Evolutionary conservation across 2,888 invertebrate species (phyloP), one percentile per base, ranked within the genome.

Genomic region (Melitaea athalia): DNA sequence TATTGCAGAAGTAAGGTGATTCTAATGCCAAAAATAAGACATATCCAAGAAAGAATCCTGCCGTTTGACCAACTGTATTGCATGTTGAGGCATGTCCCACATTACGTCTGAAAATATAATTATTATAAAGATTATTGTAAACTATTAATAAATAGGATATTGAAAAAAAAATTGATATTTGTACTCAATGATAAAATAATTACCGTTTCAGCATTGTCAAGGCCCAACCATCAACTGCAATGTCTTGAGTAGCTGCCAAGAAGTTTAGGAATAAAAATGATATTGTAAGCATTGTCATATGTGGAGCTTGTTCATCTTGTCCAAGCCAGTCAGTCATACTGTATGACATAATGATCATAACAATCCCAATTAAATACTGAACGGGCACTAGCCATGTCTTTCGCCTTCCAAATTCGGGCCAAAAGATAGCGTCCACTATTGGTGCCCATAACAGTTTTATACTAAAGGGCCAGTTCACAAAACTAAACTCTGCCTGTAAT

Each of bases 181-280:
- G 1, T n/a, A 5, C 0, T 6, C 0, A 49, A 49, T 42, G 17
- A 43, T 17, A 59, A n/a, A 45, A 17, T 7, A 43, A 24, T 14
- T 82, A 98, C 95, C 98, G 96, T 81, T 98, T 97, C 2, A 99
- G 93, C 98, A 99, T 99, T 0, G 99, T 99, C 12, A 99, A 93
- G 0, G 99, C 99, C 99, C 99, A 99, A 31, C 99, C 99, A 92
- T 99, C 99, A 0, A 99, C 99, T 15, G 99, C 99, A 81, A 99
- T 99, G 87, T 99, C 99, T 92, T 99, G 99, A 1, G 99, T 99
- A 3, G 99, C 99, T 6, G 99, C 99, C 78, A 99, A 93, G 81
- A 99, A 99, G 83, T 99, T 99, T 4, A 99, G 93, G 66, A 95
- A 93, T 84, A 99, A 97, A 90, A 99, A 99, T 69, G 98, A 93